Evolutionary conservation across 2,888 invertebrate genomes (phyloP).

Genomic region (Papilio demoleus): DNA sequence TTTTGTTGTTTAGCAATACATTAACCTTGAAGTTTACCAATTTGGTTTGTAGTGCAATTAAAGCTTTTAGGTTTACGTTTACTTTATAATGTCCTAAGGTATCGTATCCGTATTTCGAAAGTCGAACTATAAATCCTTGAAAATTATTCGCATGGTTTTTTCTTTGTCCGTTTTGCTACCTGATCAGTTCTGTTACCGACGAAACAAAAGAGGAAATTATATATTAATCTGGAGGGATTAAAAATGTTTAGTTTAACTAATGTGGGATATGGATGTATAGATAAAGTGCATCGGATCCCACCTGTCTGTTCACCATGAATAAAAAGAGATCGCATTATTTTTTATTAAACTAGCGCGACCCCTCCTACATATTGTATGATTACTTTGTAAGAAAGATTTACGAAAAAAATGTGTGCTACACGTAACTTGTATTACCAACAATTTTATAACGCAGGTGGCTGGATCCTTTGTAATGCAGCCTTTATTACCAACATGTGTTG

Average conservation of each 20-base stretch:
- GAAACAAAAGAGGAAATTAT: neutral
- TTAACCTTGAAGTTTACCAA: neutral
- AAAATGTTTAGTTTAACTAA: slow-evolving; percentile 7
- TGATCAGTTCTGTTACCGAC: neutral
- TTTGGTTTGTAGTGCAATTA: neutral
- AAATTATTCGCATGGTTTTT: neutral
- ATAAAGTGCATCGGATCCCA: slow-evolving; percentile 8
- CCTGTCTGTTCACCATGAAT: slow-evolving; percentile 13
- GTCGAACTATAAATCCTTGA: neutral
- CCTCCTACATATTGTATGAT: slow-evolving; percentile 14
- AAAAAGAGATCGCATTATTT: slow-evolving; percentile 13
- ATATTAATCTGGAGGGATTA: neutral
- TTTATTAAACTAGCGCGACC: slow-evolving; percentile 5
- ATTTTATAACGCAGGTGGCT: slow-evolving; percentile 18
- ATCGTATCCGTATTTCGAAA: neutral
- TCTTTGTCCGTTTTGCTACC: neutral
- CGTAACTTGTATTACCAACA: slow-evolving; percentile 15
- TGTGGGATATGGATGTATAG: neutral
- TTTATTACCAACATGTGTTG: neutral
- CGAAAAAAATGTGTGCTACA: slow-evolving; percentile 1
- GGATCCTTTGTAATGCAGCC: slow-evolving; percentile 16
- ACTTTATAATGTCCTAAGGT: neutral
- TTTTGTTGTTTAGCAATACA: neutral
- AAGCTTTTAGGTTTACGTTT: neutral
- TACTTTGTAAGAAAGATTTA: slow-evolving; percentile 15